Evolutionary conservation across 2,888 invertebrate genomes (phyloP).

Genomic region (Cacoxenus indagator): DNA sequence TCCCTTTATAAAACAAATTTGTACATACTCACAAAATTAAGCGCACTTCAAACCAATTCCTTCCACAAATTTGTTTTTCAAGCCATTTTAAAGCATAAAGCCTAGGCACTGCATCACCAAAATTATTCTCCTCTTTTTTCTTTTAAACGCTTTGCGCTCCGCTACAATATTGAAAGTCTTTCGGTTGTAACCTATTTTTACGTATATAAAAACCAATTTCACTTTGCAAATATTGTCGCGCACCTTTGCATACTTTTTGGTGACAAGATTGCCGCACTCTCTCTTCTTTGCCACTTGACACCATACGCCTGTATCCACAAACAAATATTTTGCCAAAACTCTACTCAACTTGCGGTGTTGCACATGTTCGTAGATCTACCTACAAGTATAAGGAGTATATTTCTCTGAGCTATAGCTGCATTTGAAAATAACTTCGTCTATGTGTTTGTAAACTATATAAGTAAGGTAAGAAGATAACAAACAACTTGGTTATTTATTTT

Average conservation of each 20-base stretch:
- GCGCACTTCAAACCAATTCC: no score
- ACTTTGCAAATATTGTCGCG: slow-evolving; percentile 17
- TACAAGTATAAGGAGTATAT: slow-evolving; percentile 25
- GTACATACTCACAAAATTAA: no score
- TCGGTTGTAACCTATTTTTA: slow-evolving; percentile 10
- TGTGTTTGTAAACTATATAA: slow-evolving; percentile 49
- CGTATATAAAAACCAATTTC: slow-evolving; percentile 10
- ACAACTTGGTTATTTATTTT: slow-evolving; percentile 62
- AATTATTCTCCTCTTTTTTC: background rate
- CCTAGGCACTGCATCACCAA: no score
- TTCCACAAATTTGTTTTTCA: no score
- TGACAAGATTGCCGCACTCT: background rate
- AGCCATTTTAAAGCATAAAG: no score
- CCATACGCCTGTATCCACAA: background rate
- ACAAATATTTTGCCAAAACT: slow-evolving; percentile 47
- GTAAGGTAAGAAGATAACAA: slow-evolving; percentile 50
- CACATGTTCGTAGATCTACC: slow-evolving; percentile 60
- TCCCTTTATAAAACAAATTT: no score
- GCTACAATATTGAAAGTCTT: background rate
- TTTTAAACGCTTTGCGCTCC: background rate
- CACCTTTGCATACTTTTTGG: slow-evolving; percentile 13
- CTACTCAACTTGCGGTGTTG: slow-evolving; percentile 54
- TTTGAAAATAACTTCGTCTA: slow-evolving; percentile 5
- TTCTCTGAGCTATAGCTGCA: slow-evolving; percentile 13
- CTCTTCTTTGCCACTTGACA: background rate